Evolutionary conservation across 2,797 vertebrate species (phyloP), one percentile per base, ranked within the genome.

Genomic region (Danio albolineatus): DNA sequence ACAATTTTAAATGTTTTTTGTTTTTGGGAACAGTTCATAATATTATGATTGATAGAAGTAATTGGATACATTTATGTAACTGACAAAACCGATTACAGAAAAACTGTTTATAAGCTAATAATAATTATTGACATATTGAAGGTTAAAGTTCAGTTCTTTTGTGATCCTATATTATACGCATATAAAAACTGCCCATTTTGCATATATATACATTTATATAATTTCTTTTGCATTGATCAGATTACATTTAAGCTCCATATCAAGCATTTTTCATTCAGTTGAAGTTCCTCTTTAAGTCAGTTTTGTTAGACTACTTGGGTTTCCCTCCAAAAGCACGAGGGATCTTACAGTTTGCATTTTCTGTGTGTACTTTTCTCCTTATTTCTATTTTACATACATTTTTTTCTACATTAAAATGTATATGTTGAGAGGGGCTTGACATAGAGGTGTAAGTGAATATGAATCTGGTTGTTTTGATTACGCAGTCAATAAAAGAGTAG

Each of bases 381-480:
- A 75, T 64, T 41, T 41, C 14, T 21, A 17, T 44, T 59, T 41
- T 28, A 10, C 4, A 5, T n/a, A n/a, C 10, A 39, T 56, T 71
- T 43, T 72, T 59, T 46, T 4, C 19, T 43, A 56, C 62, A 13
- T 46, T 36, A 2, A 14, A 66, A 14, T 8, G 4, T 56, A 49
- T 56, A 49, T 46, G 5, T 66, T 57, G 39, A n/a, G 13, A 69
- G 56, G 21, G 10, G 10, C 44, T 51, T 10, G 54, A 78, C 49
- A n/a, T 28, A 48, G 36, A 59, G 43, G 28, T 70, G 44, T 19
- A 59, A 39, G 49, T 76, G 38, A 76, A 76, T 70, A 12, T 49
- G 7, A 60, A 69, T 38, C 13, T 28, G 53, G 36, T 70, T 78
- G 66, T 61, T 60, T 49, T 78, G 56, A 51, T 78, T 46, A n/a